phyloP scores from a whole-genome alignment of 2,888 invertebrate genomes.

The Eupithecia tripunctaria region DNA sequence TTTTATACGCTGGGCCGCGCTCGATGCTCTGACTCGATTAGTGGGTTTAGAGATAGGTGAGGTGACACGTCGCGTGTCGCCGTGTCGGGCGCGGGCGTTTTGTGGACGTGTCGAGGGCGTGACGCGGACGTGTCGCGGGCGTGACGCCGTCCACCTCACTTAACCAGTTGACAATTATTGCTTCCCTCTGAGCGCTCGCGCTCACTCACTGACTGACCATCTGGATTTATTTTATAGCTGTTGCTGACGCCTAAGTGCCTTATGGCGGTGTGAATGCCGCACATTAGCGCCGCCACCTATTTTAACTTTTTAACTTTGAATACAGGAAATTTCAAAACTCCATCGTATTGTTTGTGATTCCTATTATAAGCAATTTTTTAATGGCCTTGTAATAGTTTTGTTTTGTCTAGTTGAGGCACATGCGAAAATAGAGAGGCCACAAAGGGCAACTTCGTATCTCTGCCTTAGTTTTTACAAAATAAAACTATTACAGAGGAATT shows the following conservation, averaged over 20 bases:
- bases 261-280: no score
- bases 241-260: neutral
- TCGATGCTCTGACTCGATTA: constrained; percentile 15
- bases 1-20: constrained; percentile 3
- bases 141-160: neutral
- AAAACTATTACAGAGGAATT: no score
- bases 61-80: neutral
- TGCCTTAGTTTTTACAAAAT: no score
- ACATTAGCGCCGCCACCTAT: no score
- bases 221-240: constrained; percentile 21
- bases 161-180: neutral
- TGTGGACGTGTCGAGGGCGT: neutral
- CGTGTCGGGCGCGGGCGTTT: neutral
- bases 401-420: no score
- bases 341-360: no score
- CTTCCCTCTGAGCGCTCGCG: neutral
- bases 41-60: constrained; percentile 5
- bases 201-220: constrained; percentile 18
- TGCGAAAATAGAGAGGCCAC: no score
- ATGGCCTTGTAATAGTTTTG: no score
- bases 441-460: no score
- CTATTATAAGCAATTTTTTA: no score
- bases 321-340: no score
- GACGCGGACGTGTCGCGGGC: neutral
- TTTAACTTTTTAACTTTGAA: no score